phyloP scores from a whole-genome alignment of 2,888 invertebrate species.

The Mallateleia sp. region DNA sequence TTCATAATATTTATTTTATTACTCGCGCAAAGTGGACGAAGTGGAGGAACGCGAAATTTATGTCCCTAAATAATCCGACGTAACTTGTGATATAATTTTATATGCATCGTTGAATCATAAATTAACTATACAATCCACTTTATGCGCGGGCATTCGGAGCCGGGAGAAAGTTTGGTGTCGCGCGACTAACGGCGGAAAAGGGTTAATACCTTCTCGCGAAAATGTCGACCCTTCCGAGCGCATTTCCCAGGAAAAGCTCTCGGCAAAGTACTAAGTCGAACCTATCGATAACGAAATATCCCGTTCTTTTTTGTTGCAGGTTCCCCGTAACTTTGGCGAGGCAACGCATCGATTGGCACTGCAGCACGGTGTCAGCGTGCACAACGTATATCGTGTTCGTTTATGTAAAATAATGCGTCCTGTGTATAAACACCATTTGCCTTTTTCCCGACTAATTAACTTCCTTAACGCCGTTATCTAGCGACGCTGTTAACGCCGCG shows the following conservation, averaged over 20 bases:
- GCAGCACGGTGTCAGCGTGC: slow-evolving; percentile 60
- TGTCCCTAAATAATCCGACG: slow-evolving; percentile 36
- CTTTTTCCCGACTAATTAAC: slow-evolving; percentile 74
- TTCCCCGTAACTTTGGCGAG: slow-evolving; percentile 56
- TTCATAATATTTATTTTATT: slow-evolving; percentile 44
- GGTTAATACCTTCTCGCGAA: slow-evolving; percentile 39
- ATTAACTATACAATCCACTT: slow-evolving; percentile 51
- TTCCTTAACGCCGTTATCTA: slow-evolving; percentile 71
- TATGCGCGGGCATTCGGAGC: slow-evolving; percentile 20
- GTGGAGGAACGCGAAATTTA: slow-evolving; percentile 7
- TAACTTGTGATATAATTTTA: slow-evolving; percentile 43
- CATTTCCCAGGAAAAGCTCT: slow-evolving; percentile 21
- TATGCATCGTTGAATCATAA: slow-evolving; percentile 57
- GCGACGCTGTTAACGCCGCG: slow-evolving; percentile 64
- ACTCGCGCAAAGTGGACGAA: background rate
- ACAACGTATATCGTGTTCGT: slow-evolving; percentile 72
- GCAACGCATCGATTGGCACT: slow-evolving; percentile 68
- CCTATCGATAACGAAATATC: slow-evolving; percentile 59
- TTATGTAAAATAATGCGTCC: slow-evolving; percentile 78
- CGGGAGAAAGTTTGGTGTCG: slow-evolving; percentile 34
- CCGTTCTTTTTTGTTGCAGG: slow-evolving; percentile 66
- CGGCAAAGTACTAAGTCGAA: slow-evolving; percentile 15
- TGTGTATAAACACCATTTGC: slow-evolving; percentile 77
- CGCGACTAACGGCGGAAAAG: slow-evolving; percentile 6
- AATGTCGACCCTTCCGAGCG: slow-evolving; percentile 9